Evolutionary conservation across 2,888 invertebrate species (phyloP).

Genomic region (Coremacera marginata): DNA sequence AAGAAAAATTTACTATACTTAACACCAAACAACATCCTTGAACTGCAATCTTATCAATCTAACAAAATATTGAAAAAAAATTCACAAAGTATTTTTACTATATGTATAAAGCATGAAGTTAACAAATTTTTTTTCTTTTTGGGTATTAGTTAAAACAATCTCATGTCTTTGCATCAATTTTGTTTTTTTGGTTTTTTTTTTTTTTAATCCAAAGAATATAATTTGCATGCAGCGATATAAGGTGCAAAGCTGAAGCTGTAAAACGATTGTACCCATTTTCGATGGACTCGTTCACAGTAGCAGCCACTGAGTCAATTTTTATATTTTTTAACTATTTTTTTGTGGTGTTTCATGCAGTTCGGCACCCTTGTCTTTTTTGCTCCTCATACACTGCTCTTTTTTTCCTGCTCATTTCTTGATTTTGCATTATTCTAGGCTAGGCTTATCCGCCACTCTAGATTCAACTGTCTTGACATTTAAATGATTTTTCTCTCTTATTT

Average conservation of each 20-base stretch:
- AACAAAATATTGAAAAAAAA: not conserved
- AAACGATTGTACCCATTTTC: conserved; percentile 1
- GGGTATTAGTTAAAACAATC: too few species aligned
- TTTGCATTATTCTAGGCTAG: not conserved
- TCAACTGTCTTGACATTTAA: conserved; percentile 22
- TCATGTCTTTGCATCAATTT: not conserved
- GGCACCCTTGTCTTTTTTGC: conserved; percentile 19
- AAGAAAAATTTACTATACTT: not conserved
- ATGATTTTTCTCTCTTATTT: conserved; percentile 36
- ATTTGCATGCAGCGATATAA: conserved; percentile 28
- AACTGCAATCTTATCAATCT: not conserved
- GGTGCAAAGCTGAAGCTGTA: not conserved
- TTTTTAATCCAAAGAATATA: not conserved
- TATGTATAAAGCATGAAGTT: too few species aligned
- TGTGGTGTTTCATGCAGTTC: not conserved
- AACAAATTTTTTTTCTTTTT: not conserved
- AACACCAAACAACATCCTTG: not conserved
- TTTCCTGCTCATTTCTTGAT: not conserved
- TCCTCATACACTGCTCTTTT: not conserved
- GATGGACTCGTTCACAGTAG: not conserved
- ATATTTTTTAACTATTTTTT: not conserved
- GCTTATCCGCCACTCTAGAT: conserved; percentile 16
- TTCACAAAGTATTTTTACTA: not conserved
- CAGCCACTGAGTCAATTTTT: not conserved
- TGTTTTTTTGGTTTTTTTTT: not conserved